Evolutionary conservation across 2,797 vertebrate species (phyloP).

Genomic region (Brotula barbata): DNA sequence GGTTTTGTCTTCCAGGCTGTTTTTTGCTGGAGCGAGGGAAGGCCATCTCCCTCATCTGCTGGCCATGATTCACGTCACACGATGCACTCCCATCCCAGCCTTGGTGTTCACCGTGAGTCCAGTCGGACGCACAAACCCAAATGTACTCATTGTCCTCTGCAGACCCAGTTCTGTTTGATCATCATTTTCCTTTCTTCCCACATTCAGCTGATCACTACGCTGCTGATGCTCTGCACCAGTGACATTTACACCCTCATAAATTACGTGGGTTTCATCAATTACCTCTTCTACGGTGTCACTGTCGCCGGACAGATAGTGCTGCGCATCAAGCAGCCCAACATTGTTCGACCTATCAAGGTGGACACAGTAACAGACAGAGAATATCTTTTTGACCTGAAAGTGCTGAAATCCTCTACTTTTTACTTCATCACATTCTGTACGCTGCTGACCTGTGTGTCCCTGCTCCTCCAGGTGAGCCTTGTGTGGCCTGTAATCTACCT

Average conservation of each 20-base stretch:
- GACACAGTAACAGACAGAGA: conserved; percentile 10
- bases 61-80: conserved; percentile 83
- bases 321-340: conserved; percentile 76
- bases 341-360: conserved; percentile 81
- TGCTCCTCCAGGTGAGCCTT: conserved; percentile 73
- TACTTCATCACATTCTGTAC: too few species aligned
- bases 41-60: conserved; percentile 81
- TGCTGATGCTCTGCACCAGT: conserved; percentile 83
- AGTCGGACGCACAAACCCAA: too few species aligned
- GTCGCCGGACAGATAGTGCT: conserved; percentile 82
- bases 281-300: conserved; percentile 84
- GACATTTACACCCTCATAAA: conserved; percentile 86
- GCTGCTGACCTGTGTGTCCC: neutral
- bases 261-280: conserved; percentile 85
- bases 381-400: too few species aligned
- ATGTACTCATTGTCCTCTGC: neutral
- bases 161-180: neutral
- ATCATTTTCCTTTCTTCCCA: neutral
- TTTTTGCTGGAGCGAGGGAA: conserved; percentile 83
- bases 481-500: conserved; percentile 79
- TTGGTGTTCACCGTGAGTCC: conserved; percentile 80
- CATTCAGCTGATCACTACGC: conserved; percentile 77
- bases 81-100: conserved; percentile 83
- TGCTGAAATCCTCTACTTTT: too few species aligned
- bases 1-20: conserved; percentile 70